Conservation (phyloP, 2,888 invertebrate genomes). For the Sminthurinus aureus region DNA sequence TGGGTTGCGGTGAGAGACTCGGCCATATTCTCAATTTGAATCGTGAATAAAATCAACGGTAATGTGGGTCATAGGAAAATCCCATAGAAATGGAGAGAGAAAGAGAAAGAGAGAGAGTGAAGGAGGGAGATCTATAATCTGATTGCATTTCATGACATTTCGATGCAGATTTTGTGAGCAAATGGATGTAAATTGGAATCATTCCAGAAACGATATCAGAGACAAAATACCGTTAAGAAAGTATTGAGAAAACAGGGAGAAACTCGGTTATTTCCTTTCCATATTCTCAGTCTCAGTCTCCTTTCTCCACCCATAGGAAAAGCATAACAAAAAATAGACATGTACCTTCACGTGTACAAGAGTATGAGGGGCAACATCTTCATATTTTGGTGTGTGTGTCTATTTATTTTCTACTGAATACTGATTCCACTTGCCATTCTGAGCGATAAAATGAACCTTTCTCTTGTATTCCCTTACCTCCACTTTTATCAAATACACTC, state of each 20-base stretch:
- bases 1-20: neutral
- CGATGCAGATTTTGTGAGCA: conserved; percentile 54
- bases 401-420: neutral
- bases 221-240: conserved; percentile 29
- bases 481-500: neutral
- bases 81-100: conserved; percentile 12
- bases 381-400: neutral
- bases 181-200: conserved; percentile 55
- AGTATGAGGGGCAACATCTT: neutral
- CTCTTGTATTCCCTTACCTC: conserved; percentile 22
- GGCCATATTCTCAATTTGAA: conserved; percentile 20
- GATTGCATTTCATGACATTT: conserved; percentile 53
- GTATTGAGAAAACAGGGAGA: conserved; percentile 7
- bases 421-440: neutral
- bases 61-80: conserved; percentile 51
- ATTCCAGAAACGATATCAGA: conserved; percentile 42
- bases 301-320: too few species aligned
- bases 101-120: neutral
- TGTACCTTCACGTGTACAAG: too few species aligned
- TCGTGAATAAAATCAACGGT: conserved; percentile 49
- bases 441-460: conserved; percentile 19
- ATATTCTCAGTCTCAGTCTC: too few species aligned
- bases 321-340: too few species aligned
- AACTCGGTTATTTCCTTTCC: neutral
- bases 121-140: conserved; percentile 45